phyloP scores from a whole-genome alignment of 2,888 invertebrate genomes.

The Serripes groenlandicus region DNA sequence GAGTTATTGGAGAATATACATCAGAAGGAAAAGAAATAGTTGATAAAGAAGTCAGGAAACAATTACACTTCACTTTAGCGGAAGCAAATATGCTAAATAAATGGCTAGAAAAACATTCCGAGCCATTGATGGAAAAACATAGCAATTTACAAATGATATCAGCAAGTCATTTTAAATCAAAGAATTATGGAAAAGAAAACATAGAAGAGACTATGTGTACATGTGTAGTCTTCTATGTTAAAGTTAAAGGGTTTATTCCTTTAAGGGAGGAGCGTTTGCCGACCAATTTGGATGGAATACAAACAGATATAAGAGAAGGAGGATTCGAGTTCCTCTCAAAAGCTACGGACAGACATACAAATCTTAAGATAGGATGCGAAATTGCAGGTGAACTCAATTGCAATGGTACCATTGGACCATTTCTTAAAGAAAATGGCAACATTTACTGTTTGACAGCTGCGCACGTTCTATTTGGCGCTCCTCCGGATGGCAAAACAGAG shows the following conservation, averaged over 20 bases:
- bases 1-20: neutral
- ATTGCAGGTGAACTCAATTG: neutral
- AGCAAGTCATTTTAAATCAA: neutral
- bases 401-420: neutral
- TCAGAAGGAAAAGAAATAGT: neutral
- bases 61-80: neutral
- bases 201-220: neutral
- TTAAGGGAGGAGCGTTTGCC: neutral
- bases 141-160: slow-evolving; percentile 1
- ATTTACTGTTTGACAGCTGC: neutral
- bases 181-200: neutral
- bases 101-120: neutral
- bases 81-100: neutral
- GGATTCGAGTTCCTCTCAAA: neutral
- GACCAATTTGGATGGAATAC: neutral
- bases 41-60: neutral
- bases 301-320: neutral
- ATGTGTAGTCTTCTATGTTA: neutral
- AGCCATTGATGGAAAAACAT: neutral
- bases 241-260: neutral
- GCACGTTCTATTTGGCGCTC: neutral
- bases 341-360: neutral
- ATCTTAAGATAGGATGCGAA: neutral
- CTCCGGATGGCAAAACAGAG: neutral
- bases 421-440: neutral